Evolutionary conservation across 2,797 vertebrate genomes (phyloP).

Genomic region (Anniella stebbinsi): DNA sequence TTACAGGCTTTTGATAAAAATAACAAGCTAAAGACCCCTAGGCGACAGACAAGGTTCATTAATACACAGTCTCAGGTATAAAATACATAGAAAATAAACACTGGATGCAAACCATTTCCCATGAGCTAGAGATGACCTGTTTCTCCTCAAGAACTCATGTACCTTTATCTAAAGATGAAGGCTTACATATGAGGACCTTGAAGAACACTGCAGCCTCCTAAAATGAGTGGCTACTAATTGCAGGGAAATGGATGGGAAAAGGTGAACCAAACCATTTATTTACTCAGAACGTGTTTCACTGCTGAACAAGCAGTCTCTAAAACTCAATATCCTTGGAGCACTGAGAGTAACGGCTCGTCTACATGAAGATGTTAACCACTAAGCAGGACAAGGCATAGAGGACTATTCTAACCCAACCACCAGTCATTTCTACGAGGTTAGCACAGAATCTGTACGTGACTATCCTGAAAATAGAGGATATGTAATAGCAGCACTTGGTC

Average conservation of each 20-base stretch:
- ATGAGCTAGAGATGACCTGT: not conserved
- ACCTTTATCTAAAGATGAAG: accelerated
- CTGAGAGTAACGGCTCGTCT: accelerated
- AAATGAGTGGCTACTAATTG: not conserved
- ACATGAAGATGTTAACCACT: accelerated
- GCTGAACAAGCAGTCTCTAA: not conserved
- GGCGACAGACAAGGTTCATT: conserved; percentile 22
- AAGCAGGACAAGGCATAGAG: not conserved
- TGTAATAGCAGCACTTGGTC: not conserved
- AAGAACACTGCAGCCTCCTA: not conserved
- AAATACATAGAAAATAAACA: conserved; percentile 72
- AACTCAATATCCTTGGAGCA: not conserved
- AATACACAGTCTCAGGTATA: conserved; percentile 65
- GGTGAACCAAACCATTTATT: not conserved
- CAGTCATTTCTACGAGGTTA: not conserved
- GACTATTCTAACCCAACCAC: not conserved
- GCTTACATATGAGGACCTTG: accelerated
- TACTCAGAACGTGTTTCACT: accelerated
- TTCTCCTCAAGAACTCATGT: not conserved
- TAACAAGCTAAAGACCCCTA: conserved; percentile 46
- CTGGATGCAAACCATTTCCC: conserved; percentile 10
- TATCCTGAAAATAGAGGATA: not conserved
- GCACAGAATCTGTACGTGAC: not conserved
- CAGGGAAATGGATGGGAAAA: not conserved
- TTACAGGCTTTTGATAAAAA: conserved; percentile 63